These are phyloP conservation scores for Pedicia rivosa DNA, from an alignment of 2,888 invertebrate genomes.

Conservation along the genomic window DNA sequence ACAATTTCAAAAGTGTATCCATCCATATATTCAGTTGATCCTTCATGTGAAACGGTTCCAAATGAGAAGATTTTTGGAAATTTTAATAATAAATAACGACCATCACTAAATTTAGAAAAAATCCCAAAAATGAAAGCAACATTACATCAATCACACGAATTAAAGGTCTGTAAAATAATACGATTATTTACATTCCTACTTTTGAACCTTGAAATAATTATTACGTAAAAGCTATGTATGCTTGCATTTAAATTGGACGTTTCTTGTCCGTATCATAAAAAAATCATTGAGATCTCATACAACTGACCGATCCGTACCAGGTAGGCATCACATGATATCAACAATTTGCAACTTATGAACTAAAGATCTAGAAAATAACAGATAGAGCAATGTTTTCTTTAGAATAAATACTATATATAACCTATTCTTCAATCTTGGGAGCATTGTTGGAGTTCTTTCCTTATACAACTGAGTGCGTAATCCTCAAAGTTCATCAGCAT, in stretches of 20 bases:
- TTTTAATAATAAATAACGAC: too few species aligned
- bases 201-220: too few species aligned
- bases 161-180: conserved; percentile 33
- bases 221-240: conserved; percentile 44
- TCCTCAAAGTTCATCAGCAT: conserved; percentile 43
- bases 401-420: too few species aligned
- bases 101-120: conserved; percentile 42
- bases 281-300: conserved; percentile 63
- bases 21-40: conserved; percentile 47
- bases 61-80: too few species aligned
- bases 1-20: conserved; percentile 59
- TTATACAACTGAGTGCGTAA: conserved; percentile 53
- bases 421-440: conserved; percentile 41
- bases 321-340: conserved; percentile 49
- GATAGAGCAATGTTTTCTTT: too few species aligned
- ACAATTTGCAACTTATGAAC: conserved; percentile 35
- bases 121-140: conserved; percentile 43
- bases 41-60: conserved; percentile 50
- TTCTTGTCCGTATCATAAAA: conserved; percentile 47
- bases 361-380: too few species aligned
- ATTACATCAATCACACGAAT: too few species aligned
- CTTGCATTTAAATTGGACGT: conserved; percentile 62
- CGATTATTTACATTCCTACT: too few species aligned
- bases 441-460: conserved; percentile 40
- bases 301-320: conserved; percentile 69